Evolutionary conservation across 2,113 vertebrate species (phyloP), one percentile per base, ranked within the genome.

Genomic region (Apteryx mantelli): DNA sequence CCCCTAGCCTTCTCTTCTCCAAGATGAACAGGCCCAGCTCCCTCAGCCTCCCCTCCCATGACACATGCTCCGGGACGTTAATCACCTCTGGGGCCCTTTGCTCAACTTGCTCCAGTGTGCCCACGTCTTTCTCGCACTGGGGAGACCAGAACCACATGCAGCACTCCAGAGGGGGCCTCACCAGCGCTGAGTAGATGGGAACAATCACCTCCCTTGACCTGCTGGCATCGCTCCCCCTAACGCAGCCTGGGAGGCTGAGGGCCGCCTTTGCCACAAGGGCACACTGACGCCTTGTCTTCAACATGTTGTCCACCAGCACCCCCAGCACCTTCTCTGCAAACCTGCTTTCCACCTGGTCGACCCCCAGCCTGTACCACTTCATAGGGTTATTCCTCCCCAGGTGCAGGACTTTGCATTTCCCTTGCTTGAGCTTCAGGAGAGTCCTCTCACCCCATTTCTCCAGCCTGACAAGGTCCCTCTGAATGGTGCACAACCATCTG

Each of bases 171-270:
- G 17, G 4, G 16, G 30, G 46, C 18, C 44, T 34, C 52, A 78
- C 14, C 26, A 64, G 10, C 20, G 48, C 63, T 42, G 30, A 64
- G 25, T 25, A 36, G 5, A 70, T 4, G 14, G 14, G 9, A 74
- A 79, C 58, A 34, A 73, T 25, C 9, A 64, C 21, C 6, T 53
- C n/a, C 32, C 9, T 30, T 38, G 11, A 55, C 7, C 38, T 48
- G 24, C 30, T 53, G 24, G 34, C 16, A 78, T 36, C 1, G 0
- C 12, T 42, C 32, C 52, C 68, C 3, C 0, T 14, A 52, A 26
- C 2, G 0, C 28, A 44, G 69, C 25, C 32, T 42, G 69, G 48
- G 25, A 61, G 16, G 11, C 38, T 42, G 46, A 48, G 13, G 38
- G 38, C 11, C 7, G 19, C 38, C 52, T 36, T 53, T 28, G 44